Conservation (phyloP, 2,797 vertebrate genomes). For the Leptoclinus maculatus region DNA sequence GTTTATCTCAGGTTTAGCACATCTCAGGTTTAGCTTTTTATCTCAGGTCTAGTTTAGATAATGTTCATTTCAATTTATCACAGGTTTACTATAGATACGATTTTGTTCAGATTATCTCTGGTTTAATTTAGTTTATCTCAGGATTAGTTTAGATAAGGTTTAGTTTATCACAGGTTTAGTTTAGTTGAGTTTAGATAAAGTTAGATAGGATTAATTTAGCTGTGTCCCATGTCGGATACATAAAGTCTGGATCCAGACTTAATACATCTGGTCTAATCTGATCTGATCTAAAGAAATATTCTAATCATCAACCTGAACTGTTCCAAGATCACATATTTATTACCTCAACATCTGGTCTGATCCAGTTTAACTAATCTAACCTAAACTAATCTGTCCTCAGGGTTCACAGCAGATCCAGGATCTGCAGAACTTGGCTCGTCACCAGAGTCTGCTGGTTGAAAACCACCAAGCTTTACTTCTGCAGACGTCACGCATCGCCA, state of each 20-base stretch:
- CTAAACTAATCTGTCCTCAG: constrained; percentile 27
- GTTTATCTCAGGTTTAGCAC: background rate
- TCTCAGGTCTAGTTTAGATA: background rate
- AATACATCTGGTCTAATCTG: background rate
- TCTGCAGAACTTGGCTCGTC: constrained; percentile 74
- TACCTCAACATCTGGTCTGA: background rate
- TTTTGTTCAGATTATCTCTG: background rate
- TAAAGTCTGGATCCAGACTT: background rate
- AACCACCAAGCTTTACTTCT: constrained; percentile 84
- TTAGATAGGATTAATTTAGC: background rate
- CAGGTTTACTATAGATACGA: background rate
- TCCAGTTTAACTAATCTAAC: background rate
- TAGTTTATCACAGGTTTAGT: background rate
- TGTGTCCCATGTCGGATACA: background rate
- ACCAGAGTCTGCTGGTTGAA: constrained; percentile 81
- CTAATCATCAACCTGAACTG: too few species aligned
- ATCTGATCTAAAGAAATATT: background rate
- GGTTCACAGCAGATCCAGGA: constrained; percentile 70
- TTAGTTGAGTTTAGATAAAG: background rate
- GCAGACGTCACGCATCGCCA: constrained; percentile 77
- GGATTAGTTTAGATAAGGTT: background rate
- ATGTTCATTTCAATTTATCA: background rate
- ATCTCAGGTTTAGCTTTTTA: background rate
- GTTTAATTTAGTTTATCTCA: background rate
- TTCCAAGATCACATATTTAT: background rate